phyloP scores from a whole-genome alignment of 2,113 vertebrate genomes.

The Mesitornis unicolor region DNA sequence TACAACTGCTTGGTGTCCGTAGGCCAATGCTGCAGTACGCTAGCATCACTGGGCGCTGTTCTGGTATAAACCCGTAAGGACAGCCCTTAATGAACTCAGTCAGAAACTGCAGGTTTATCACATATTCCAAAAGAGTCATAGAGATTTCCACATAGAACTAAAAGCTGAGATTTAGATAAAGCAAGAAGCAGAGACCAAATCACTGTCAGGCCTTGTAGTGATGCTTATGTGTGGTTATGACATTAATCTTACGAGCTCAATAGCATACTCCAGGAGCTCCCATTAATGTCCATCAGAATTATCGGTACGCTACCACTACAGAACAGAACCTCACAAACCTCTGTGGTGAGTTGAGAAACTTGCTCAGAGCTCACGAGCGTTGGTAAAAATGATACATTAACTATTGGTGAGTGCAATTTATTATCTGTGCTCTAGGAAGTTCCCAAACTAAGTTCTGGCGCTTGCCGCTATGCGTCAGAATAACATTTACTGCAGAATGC shows the following conservation, averaged over 20 bases:
- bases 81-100: not conserved
- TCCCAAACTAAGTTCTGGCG: conserved; percentile 28
- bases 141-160: not conserved
- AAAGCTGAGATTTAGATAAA: not conserved
- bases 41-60: not conserved
- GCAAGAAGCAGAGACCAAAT: not conserved
- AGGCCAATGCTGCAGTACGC: not conserved
- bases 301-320: not conserved
- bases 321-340: not conserved
- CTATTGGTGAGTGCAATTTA: not conserved
- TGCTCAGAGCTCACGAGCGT: not conserved
- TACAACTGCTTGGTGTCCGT: not conserved
- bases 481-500: conserved; percentile 16
- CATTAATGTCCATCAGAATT: not conserved
- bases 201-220: not conserved
- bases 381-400: conserved; percentile 25
- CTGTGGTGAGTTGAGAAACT: not conserved
- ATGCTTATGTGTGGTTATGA: not conserved
- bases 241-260: not conserved
- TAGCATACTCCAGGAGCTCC: not conserved
- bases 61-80: not conserved
- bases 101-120: not conserved
- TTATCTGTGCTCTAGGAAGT: conserved; percentile 43
- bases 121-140: not conserved
- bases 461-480: conserved; percentile 15